These are phyloP conservation scores for Halichoeres trimaculatus DNA, from an alignment of 2,113 vertebrate species.

Conservation along the genomic window DNA sequence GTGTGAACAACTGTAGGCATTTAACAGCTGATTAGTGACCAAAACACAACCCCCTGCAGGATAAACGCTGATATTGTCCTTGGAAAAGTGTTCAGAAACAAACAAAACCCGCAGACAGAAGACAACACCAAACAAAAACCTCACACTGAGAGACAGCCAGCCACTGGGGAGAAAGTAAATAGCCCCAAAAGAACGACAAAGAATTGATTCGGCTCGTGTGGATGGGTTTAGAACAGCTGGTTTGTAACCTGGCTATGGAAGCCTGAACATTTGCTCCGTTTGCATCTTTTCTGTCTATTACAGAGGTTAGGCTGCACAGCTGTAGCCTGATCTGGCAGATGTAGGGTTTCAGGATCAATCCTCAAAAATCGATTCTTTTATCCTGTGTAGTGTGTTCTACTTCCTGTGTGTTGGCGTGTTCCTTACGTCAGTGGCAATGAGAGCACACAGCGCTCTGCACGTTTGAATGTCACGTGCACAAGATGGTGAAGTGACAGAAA, in stretches of 20 bases:
- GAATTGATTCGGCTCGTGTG: slow-evolving; percentile 4
- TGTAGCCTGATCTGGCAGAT: no score
- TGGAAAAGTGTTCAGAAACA: slow-evolving; percentile 41
- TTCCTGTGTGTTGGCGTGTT: no score
- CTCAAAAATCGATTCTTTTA: no score
- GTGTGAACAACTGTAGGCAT: slow-evolving; percentile 47
- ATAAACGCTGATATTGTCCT: slow-evolving; percentile 49
- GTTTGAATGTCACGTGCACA: no score
- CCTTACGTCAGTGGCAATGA: no score
- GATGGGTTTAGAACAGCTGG: slow-evolving; percentile 23
- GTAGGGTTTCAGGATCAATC: no score
- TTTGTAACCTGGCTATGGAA: slow-evolving; percentile 14
- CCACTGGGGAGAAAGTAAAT: slow-evolving; percentile 25
- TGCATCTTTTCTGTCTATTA: neutral
- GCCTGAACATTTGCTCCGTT: slow-evolving; percentile 36
- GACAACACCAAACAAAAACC: slow-evolving; percentile 25
- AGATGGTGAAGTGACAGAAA: no score
- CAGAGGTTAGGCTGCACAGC: no score
- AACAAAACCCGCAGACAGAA: slow-evolving; percentile 24
- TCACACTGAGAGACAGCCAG: slow-evolving; percentile 20
- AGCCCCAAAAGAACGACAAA: slow-evolving; percentile 32
- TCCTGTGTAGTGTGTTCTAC: no score
- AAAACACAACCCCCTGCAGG: slow-evolving; percentile 43
- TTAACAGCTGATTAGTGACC: slow-evolving; percentile 53
- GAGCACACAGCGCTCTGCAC: no score